Conservation (phyloP, 2,113 vertebrate species). For the Microcebus ravelobensis region DNA sequence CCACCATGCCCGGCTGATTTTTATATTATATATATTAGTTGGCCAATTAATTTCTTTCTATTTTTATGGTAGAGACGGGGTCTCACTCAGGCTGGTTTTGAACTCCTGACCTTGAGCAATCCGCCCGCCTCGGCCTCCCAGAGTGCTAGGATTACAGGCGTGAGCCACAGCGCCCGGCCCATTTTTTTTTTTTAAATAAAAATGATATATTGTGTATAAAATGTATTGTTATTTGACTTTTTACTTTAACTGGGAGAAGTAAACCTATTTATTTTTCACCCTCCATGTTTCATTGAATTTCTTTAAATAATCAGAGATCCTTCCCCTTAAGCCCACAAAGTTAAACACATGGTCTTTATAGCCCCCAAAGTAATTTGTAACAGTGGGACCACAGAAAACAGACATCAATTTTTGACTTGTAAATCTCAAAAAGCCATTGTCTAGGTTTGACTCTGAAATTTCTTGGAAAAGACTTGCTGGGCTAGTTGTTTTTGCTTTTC, state of each 20-base stretch:
- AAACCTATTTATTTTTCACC: background rate
- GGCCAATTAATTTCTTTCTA: too few relatives aligned
- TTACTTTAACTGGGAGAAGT: background rate
- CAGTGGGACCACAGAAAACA: background rate
- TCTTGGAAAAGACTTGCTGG: background rate
- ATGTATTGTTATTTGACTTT: background rate
- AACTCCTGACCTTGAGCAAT: too few relatives aligned
- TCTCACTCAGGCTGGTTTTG: too few relatives aligned
- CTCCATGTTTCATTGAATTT: background rate
- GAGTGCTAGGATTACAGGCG: too few relatives aligned
- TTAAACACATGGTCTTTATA: background rate
- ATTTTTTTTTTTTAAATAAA: conserved; percentile 39
- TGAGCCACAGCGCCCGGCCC: too few relatives aligned
- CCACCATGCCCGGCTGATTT: too few relatives aligned
- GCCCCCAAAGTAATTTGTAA: background rate
- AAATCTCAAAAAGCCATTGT: background rate
- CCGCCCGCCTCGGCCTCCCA: too few relatives aligned
- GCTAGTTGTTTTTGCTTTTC: background rate
- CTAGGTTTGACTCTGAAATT: background rate
- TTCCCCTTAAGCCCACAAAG: background rate
- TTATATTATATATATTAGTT: too few relatives aligned
- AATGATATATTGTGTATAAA: background rate
- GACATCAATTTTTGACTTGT: background rate
- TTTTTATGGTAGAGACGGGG: too few relatives aligned
- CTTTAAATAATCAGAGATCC: background rate